Base-by-base conservation (phyloP, 2,113 vertebrate species). In the Melozone crissalis region DNA sequence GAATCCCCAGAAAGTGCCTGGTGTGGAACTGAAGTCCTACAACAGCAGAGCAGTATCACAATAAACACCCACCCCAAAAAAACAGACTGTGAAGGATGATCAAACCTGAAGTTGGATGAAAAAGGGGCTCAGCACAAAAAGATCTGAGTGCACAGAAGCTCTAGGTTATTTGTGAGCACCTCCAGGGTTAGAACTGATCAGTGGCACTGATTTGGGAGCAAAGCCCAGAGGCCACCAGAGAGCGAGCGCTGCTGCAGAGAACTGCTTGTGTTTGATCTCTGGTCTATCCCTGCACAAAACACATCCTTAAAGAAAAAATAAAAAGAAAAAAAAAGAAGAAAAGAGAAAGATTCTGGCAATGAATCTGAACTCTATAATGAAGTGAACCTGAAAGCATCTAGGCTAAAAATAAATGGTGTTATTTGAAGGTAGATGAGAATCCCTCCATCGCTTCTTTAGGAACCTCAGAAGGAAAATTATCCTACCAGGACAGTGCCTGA, bases 11-110 rank as follows among this genome's bases (percentile, higher is more conserved):
- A n/a, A n/a, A n/a, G n/a, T n/a, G n/a, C n/a, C n/a, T n/a, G n/a
- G 73, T 93, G 68, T 84, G 59, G 87, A 96, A 91, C 61, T 27
- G n/a, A 90, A 94, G 92, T 86, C 91, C 93, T 95, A 93, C 76
- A 67, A 27, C 6, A 82, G 78, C 84, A 87, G 80, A 93, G 84
- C 20, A 2, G 73, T 68, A 55, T 35, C 77, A 76, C 72, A 93
- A 37, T 61, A 51, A 62, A 86, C 37, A 55, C 75, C 35, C 44
- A 28, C 2, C 43, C 17, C 49, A 22, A 37, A 52, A 72, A 68
- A 35, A 31, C 4, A 84, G 24, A 69, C 37, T 41, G 24, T 18
- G 13, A 84, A 97, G 79, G 91, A 96, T 81, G 84, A 95, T 1
- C 87, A 74, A 23, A 79, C 68, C 92, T 91, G 4, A 47, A 76